Percentiles rank a stretch among this genome's conserved stretches.
Evolutionary conservation across 2,113 vertebrate genomes (phyloP).

Genomic region (Tychaedon coryphoeus): DNA sequence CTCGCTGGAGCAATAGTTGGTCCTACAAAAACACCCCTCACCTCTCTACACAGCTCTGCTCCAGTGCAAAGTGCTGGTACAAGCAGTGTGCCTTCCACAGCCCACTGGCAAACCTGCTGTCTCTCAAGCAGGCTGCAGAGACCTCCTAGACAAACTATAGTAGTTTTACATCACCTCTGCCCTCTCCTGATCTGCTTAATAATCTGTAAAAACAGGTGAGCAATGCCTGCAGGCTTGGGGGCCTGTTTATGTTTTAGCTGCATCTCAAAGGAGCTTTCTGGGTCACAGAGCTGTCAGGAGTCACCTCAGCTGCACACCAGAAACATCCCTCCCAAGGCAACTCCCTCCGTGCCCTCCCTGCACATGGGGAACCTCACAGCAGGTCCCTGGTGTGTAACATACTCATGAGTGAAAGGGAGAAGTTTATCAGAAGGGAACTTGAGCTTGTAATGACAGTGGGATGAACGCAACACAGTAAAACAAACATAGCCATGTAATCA

Average conservation of each 20-base stretch:
- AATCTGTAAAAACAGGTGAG: neutral
- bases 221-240: neutral
- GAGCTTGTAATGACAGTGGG: neutral
- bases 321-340: neutral
- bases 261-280: neutral
- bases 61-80: neutral
- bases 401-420: fast-evolving
- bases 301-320: neutral
- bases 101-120: neutral
- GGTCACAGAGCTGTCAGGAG: neutral
- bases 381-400: neutral
- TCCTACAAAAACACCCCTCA: neutral
- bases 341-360: neutral
- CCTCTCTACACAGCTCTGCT: neutral
- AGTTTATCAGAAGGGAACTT: neutral
- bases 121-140: neutral
- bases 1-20: fast-evolving
- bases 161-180: neutral
- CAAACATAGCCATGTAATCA: neutral
- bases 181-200: neutral
- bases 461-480: neutral
- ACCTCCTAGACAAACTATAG: neutral
- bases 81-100: neutral
- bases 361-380: fast-evolving
- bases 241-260: neutral